A percentile compares a stretch with the other conserved stretches of the same genome.
phyloP scores from a whole-genome alignment of 2,888 invertebrate genomes.

The Polyploca ridens region DNA sequence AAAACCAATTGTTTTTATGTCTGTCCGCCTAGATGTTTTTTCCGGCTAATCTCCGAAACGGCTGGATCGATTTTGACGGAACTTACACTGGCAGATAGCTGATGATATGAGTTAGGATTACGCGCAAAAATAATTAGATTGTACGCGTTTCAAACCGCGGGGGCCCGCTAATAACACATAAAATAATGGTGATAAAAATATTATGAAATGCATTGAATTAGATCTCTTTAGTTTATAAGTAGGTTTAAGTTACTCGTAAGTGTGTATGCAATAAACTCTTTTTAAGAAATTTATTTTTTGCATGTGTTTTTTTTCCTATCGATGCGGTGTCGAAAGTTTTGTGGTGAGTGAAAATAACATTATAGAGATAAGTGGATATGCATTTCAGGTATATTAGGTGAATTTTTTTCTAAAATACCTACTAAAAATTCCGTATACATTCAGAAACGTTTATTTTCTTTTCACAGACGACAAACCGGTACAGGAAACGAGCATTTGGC shows the following conservation, averaged over 20 bases:
- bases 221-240: constrained; percentile 1
- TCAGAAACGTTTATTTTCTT: constrained; percentile 19
- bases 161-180: neutral
- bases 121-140: too few species aligned
- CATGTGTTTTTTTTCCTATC: neutral
- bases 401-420: neutral
- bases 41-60: too few species aligned
- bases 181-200: neutral
- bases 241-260: neutral
- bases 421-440: neutral
- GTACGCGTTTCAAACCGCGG: too few species aligned
- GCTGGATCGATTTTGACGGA: too few species aligned
- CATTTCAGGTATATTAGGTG: neutral
- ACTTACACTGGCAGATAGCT: too few species aligned
- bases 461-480: constrained; percentile 32
- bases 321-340: too few species aligned
- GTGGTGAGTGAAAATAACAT: too few species aligned
- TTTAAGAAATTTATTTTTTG: neutral
- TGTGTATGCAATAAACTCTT: neutral
- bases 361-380: neutral
- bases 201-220: neutral
- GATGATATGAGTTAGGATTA: too few species aligned
- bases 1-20: too few species aligned
- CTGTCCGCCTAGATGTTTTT: too few species aligned
- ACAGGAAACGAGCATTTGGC: constrained; percentile 58